phyloP scores from a whole-genome alignment of 1,140 invertebrate genomes.

The Drosophila kikkawai region DNA sequence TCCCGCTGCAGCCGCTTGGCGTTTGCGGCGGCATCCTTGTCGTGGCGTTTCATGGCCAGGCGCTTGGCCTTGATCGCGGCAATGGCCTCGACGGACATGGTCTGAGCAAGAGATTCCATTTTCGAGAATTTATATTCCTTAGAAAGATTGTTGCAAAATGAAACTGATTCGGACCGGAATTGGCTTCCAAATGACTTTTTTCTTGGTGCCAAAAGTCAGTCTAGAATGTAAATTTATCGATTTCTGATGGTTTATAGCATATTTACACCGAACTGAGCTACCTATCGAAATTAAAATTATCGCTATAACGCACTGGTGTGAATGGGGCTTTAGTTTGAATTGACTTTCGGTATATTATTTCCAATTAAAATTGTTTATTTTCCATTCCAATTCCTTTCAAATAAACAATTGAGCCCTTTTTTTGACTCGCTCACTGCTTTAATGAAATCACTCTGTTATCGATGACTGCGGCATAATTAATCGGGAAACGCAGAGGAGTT shows the following conservation, averaged over 20 bases:
- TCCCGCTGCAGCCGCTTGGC: background rate
- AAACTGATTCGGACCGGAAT: background rate
- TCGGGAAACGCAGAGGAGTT: background rate
- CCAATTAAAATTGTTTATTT: no score
- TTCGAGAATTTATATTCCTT: background rate
- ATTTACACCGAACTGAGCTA: no score
- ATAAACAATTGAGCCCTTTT: background rate
- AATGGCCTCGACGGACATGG: conserved; percentile 98
- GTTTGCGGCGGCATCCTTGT: conserved; percentile 93
- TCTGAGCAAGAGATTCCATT: conserved; percentile 89
- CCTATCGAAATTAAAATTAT: no score
- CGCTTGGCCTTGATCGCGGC: conserved; percentile 98
- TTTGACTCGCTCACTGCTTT: background rate
- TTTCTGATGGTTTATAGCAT: background rate
- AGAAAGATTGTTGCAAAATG: no score
- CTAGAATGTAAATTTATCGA: background rate
- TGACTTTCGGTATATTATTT: background rate
- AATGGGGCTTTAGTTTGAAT: background rate
- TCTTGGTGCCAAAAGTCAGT: background rate
- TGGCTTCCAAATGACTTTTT: background rate
- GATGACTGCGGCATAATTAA: conserved; percentile 2
- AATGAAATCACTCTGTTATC: conserved; percentile 7
- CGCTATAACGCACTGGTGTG: no score
- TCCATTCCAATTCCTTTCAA: background rate
- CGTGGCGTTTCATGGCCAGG: conserved; percentile 92